Base-by-base conservation (phyloP, 2,113 vertebrate species). In the Spermophilus dauricus region DNA sequence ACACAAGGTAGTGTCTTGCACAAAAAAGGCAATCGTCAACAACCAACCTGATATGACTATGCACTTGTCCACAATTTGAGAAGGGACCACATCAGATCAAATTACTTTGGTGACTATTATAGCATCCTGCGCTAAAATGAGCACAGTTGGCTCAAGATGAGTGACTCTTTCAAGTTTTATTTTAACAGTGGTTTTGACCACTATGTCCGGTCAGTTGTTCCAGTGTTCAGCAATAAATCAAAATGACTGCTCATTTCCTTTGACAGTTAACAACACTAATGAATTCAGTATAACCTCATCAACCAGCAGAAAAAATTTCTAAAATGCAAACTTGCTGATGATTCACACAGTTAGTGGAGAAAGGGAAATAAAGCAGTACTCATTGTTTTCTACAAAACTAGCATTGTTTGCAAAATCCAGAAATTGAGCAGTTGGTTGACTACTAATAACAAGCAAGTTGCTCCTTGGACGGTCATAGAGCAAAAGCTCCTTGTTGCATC, bases 341-440 rank as follows among this genome's bases (percentile, higher is more conserved):
- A 97, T 96, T 97, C 97, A 97, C 94, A 81, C 18, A 81, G 87
- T 92, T 78, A 83, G 65, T 4, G 70, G 67, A 82, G 70, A 80
- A 89, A 51, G 73, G 56, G 69, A 97, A 97, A 91, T 78, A 93
- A 84, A 96, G 86, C 95, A 95, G 90, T 69, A 91, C 85, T 97
- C 94, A 91, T 24, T 96, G 96, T 94, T 97, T 96, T 89, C 96
- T 83, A 83, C 69, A 97, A 90, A 95, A 90, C 88, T 58, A 95
- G 90, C 88, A 95, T 83, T 97, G 96, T 97, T 96, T 97, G 86
- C 85, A 97, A 97, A 97, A 94, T 65, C 73, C 89, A 96, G 89
- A 96, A 90, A 88, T 84, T 3, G n/a, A 92, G 94, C 96, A 94
- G 70, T 56, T 87, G 86, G 84, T 70, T 80, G 32, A 96, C 67